Conservation (phyloP, 2,113 vertebrate species). For the Ceratotherium simum region DNA sequence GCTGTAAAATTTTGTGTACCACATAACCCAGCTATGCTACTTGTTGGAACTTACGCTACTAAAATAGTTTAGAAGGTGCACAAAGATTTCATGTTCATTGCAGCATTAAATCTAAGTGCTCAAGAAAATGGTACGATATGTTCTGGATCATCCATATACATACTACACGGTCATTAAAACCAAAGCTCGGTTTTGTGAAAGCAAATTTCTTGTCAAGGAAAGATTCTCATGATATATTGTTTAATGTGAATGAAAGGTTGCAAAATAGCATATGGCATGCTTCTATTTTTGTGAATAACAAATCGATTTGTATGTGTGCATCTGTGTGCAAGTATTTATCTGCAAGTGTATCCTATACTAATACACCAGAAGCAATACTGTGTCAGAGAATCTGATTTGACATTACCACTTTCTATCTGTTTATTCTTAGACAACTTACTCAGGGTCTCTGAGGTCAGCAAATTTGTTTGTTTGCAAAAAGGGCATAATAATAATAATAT, state of each 20-base stretch:
- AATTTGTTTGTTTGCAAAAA: background rate
- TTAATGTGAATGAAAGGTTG: background rate
- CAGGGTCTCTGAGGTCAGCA: background rate
- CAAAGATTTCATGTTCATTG: background rate
- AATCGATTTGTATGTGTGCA: background rate
- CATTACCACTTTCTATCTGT: background rate
- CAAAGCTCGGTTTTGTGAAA: background rate
- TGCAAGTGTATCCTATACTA: background rate
- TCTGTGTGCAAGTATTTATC: background rate
- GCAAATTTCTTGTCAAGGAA: background rate
- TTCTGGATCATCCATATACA: background rate
- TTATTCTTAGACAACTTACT: background rate
- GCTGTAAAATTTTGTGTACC: background rate
- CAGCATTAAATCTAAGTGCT: background rate
- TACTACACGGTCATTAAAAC: background rate
- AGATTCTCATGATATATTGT: background rate
- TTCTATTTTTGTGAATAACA: background rate
- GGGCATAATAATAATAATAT: background rate
- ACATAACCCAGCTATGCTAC: background rate
- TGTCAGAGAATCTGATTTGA: background rate
- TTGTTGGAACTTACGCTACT: background rate
- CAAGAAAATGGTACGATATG: background rate
- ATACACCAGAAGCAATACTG: background rate
- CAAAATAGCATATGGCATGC: background rate
- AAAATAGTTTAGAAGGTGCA: slow-evolving; percentile 12